A percentile compares a stretch with the other conserved stretches of the same genome.
phyloP scores from a whole-genome alignment of 2,113 vertebrate genomes.

The Paradoxurus hermaphroditus region DNA sequence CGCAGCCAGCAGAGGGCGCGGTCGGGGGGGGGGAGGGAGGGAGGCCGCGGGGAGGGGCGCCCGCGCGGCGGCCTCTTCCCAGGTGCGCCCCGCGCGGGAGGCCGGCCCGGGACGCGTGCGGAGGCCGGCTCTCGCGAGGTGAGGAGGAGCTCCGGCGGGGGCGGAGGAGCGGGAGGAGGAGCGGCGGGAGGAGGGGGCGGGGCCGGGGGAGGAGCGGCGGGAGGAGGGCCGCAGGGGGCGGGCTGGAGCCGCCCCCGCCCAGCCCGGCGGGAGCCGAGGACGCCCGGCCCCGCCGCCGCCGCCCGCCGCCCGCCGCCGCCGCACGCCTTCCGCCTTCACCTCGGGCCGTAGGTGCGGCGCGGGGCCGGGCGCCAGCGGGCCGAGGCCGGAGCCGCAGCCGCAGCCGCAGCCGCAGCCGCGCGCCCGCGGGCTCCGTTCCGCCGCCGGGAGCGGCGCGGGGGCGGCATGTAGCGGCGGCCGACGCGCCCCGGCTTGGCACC shows the following conservation, averaged over 20 bases:
- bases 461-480: conserved; percentile 60
- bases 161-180: not conserved
- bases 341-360: conserved; percentile 69
- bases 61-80: not conserved
- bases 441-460: conserved; percentile 13
- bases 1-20: conserved; percentile 77
- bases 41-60: conserved; percentile 44
- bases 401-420: not conserved
- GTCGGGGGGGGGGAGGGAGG: not conserved
- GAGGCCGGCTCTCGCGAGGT: conserved; percentile 69
- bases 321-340: conserved; percentile 65
- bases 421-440: not conserved
- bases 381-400: not conserved
- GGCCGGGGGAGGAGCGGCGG: not conserved
- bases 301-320: conserved; percentile 33
- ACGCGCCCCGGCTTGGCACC: conserved; percentile 22
- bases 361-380: not conserved
- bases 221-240: conserved; percentile 15
- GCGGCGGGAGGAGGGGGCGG: not conserved
- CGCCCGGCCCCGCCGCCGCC: not conserved
- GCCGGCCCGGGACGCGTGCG: not conserved
- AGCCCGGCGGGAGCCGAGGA: not conserved
- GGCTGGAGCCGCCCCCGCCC: conserved; percentile 53
- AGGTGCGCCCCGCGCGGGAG: not conserved
- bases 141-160: conserved; percentile 4